A percentile compares a stretch with the other conserved stretches of the same genome.
Evolutionary conservation across 2,797 vertebrate genomes (phyloP).

Genomic region (Pangasius djambal): DNA sequence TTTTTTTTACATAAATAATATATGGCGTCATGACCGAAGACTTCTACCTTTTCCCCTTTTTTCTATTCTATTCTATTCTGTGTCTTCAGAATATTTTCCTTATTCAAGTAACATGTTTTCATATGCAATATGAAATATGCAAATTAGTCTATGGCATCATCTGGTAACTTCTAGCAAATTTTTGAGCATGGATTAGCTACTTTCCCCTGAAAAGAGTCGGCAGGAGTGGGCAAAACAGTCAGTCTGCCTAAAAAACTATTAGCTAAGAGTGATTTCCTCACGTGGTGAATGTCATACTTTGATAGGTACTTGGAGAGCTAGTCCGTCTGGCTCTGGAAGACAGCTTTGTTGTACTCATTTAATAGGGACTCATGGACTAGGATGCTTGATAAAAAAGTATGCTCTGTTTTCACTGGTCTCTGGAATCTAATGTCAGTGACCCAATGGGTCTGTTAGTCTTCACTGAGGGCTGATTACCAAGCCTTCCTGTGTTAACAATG

Average conservation of each 20-base stretch:
- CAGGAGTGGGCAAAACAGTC: not conserved
- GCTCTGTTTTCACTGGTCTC: not conserved
- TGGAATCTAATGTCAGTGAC: not conserved
- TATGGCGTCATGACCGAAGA: too few species aligned
- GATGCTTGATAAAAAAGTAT: not conserved
- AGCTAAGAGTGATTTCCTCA: not conserved
- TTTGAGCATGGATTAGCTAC: not conserved
- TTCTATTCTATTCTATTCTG: too few species aligned
- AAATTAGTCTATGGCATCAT: not conserved
- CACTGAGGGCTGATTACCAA: not conserved
- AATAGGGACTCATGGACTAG: not conserved
- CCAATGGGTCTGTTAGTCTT: conserved; percentile 1
- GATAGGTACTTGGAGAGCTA: not conserved
- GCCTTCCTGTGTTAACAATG: conserved; percentile 23
- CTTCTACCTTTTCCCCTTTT: too few species aligned
- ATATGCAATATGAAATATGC: not conserved
- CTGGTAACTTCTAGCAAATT: not conserved
- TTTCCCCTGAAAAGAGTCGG: not conserved
- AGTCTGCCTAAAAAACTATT: not conserved
- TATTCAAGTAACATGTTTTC: not conserved
- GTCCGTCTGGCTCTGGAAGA: not conserved
- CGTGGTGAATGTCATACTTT: not conserved
- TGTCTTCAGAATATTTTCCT: not conserved
- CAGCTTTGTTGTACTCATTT: not conserved
- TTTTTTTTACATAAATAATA: too few species aligned